Evolutionary conservation across 64 coral and sea anemone genomes (phyloP).

Genomic region (Actinia tenebrosa): DNA sequence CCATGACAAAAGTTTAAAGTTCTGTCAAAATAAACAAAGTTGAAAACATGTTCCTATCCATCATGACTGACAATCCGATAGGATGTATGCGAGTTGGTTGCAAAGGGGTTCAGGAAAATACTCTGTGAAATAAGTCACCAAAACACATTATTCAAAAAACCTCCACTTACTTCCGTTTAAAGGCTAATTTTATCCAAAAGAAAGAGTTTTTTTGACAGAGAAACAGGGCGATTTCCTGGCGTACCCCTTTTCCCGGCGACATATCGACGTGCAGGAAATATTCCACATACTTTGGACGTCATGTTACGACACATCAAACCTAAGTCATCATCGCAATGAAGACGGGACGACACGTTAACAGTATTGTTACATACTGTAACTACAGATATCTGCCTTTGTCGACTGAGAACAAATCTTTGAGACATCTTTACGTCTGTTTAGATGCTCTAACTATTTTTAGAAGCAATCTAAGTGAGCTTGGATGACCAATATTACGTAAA

Average conservation of each 20-base stretch:
- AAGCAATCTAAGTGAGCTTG: not conserved
- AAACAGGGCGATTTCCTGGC: conserved; percentile 4
- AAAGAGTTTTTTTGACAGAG: conserved; percentile 6
- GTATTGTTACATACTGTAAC: not conserved
- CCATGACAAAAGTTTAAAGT: not conserved
- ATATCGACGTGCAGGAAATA: not conserved
- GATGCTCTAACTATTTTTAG: not conserved
- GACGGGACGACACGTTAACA: not conserved
- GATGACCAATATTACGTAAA: not conserved
- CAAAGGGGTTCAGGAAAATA: not conserved
- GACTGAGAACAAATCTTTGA: not conserved
- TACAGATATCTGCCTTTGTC: not conserved
- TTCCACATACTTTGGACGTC: not conserved
- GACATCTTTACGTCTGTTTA: not conserved
- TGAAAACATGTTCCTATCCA: not conserved
- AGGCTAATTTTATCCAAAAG: not conserved
- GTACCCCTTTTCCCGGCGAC: conserved; percentile 9
- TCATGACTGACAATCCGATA: too few species aligned
- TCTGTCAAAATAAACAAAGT: not conserved
- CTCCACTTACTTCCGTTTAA: not conserved
- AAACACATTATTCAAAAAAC: not conserved
- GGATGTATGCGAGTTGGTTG: too few species aligned
- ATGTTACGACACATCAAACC: conserved; percentile 1
- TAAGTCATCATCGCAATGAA: not conserved
- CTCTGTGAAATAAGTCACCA: not conserved